Conservation (phyloP, 37 sponge, comb jelly and placozoan species). For the Halisarca cf. caerulea region DNA sequence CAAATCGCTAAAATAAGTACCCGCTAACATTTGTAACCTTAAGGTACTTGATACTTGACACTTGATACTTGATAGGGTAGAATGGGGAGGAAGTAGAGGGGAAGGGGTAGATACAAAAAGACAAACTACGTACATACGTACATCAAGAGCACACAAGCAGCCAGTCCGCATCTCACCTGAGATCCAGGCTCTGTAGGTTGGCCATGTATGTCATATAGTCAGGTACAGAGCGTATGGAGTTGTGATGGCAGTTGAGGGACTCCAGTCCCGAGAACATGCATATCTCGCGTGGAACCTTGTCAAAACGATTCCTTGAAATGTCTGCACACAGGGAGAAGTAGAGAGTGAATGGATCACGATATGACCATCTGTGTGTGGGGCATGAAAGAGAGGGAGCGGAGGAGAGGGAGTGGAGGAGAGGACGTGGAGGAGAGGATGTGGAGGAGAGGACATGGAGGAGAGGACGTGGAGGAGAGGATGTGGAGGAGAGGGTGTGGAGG, state of each 20-base stretch:
- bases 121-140: not conserved
- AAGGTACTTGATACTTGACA: no score
- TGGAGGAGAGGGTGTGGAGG: no score
- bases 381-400: no score
- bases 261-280: slow-evolving; percentile 42
- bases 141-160: no score
- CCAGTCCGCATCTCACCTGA: slow-evolving; percentile 45
- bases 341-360: not conserved
- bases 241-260: slow-evolving; percentile 63
- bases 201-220: slow-evolving; percentile 45
- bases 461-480: no score
- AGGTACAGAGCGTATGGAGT: slow-evolving; percentile 55
- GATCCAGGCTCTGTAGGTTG: slow-evolving; percentile 55
- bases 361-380: not conserved
- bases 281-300: slow-evolving; percentile 60
- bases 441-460: no score
- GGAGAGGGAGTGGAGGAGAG: no score
- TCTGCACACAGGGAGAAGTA: slow-evolving; percentile 24
- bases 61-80: no score
- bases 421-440: no score
- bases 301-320: slow-evolving; percentile 74
- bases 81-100: not conserved
- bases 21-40: no score
- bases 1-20: no score
- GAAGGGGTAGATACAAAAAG: not conserved